These are phyloP conservation scores for Fulica atra DNA, from an alignment of 2,113 vertebrate species.

Conservation along the genomic window DNA sequence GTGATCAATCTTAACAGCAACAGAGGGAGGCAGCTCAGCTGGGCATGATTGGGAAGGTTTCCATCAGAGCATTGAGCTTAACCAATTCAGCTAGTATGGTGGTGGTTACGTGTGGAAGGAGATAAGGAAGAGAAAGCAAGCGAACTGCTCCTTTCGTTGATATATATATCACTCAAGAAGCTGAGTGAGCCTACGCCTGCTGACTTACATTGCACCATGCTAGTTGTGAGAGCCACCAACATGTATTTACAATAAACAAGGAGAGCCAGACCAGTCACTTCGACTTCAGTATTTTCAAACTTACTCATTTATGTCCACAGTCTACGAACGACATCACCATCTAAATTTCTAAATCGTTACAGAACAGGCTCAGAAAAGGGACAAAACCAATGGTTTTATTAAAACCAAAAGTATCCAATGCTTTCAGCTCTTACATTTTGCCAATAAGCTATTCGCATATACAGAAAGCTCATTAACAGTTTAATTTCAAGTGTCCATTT, in stretches of 20 bases:
- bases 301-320: neutral
- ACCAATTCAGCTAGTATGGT: neutral
- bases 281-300: neutral
- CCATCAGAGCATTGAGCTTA: neutral
- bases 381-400: slow-evolving; percentile 47
- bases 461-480: slow-evolving; percentile 37
- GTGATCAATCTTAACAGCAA: neutral
- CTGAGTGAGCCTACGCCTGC: neutral
- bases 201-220: neutral
- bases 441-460: slow-evolving; percentile 30
- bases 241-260: neutral
- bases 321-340: neutral
- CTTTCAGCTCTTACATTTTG: slow-evolving; percentile 38
- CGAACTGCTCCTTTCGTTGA: neutral
- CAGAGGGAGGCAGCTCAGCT: neutral
- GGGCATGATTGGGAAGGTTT: neutral
- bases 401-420: slow-evolving; percentile 39
- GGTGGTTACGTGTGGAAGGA: fast-evolving
- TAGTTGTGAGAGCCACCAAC: neutral
- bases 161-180: neutral
- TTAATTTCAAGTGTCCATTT: slow-evolving; percentile 53
- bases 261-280: neutral
- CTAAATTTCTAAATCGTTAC: neutral
- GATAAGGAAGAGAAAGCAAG: neutral
- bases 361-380: neutral